phyloP scores from a whole-genome alignment of 2,113 vertebrate species.

The Phalacrocorax carbo region DNA sequence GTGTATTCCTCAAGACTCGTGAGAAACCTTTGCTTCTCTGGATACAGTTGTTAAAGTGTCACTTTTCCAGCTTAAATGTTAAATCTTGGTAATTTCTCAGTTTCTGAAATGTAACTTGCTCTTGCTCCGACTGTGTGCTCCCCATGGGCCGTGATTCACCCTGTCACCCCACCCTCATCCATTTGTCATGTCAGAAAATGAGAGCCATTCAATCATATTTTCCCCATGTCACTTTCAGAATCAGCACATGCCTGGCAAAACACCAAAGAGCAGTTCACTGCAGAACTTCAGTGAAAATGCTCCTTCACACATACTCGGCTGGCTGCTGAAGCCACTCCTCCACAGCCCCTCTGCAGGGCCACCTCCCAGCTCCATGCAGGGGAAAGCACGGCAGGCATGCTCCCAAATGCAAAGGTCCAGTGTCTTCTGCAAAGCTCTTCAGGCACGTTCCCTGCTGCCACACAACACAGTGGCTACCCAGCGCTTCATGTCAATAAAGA shows the following conservation, averaged over 20 bases:
- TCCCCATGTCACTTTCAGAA: neutral
- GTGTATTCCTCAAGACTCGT: neutral
- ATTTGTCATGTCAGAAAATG: neutral
- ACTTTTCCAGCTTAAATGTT: neutral
- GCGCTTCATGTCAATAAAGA: fast-evolving
- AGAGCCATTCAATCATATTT: neutral
- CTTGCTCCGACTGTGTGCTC: neutral
- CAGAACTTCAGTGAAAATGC: fast-evolving
- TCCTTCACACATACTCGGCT: neutral
- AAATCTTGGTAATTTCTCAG: neutral
- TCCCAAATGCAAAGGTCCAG: neutral
- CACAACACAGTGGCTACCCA: neutral
- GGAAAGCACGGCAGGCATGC: fast-evolving
- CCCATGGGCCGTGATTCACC: fast-evolving
- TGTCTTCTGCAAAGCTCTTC: neutral
- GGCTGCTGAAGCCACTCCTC: neutral
- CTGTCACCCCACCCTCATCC: fast-evolving
- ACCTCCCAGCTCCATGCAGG: fast-evolving
- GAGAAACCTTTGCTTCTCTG: neutral
- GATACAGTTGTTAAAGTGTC: neutral
- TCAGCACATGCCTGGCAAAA: neutral
- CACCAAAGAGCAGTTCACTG: fast-evolving
- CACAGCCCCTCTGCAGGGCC: neutral
- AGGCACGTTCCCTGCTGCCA: neutral
- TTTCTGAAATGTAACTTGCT: neutral